These are phyloP conservation scores for Lordiphosa fenestrarum DNA, from an alignment of 2,888 invertebrate genomes.

Conservation along the genomic window DNA sequence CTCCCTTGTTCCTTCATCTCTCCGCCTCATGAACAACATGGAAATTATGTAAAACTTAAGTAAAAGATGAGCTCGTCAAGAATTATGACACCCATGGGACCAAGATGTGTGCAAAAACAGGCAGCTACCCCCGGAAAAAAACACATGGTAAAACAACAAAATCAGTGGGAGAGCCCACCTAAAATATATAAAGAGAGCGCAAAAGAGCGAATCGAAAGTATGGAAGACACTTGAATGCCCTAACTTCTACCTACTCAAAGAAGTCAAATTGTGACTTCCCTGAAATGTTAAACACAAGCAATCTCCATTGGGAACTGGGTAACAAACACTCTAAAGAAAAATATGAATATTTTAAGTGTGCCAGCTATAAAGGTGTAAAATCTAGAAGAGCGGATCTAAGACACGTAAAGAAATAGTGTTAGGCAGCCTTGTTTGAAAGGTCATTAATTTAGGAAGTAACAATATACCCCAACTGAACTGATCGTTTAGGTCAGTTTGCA, in stretches of 20 bases:
- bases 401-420: too few species aligned
- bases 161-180: neutral
- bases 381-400: too few species aligned
- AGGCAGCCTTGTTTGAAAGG: too few species aligned
- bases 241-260: neutral
- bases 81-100: conserved; percentile 80
- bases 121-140: conserved; percentile 29
- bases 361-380: too few species aligned
- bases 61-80: conserved; percentile 81
- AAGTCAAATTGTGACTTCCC: too few species aligned
- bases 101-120: conserved; percentile 58
- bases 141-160: conserved; percentile 10
- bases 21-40: conserved; percentile 57
- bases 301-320: too few species aligned
- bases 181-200: neutral
- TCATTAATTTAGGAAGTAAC: too few species aligned
- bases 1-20: conserved; percentile 4
- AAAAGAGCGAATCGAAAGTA: neutral
- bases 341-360: too few species aligned
- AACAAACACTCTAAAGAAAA: too few species aligned
- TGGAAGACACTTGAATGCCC: conserved; percentile 4
- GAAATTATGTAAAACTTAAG: conserved; percentile 81
- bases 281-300: too few species aligned
- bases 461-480: too few species aligned
- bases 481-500: too few species aligned